A percentile compares a stretch with the other conserved stretches of the same genome.
phyloP scores from a whole-genome alignment of 2,797 vertebrate species.

The Melopsittacus undulatus region DNA sequence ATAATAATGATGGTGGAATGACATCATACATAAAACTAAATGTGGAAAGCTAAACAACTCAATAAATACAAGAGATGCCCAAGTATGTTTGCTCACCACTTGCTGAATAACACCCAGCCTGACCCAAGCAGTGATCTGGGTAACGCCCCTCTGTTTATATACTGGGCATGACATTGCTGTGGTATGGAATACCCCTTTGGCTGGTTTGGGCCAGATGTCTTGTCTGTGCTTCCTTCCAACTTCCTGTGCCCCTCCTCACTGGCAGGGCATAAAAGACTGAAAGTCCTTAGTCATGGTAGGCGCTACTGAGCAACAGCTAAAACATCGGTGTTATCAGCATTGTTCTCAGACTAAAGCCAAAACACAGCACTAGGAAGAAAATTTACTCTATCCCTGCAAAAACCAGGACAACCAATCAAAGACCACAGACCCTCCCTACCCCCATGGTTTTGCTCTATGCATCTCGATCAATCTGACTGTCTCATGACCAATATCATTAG shows the following conservation, averaged over 20 bases:
- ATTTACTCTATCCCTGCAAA: neutral
- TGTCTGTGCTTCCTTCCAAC: neutral
- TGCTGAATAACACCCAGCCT: neutral
- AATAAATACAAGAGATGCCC: neutral
- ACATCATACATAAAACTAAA: neutral
- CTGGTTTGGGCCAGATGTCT: neutral
- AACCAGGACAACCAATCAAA: neutral
- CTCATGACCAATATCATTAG: accelerated
- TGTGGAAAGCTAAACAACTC: neutral
- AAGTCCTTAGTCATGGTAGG: neutral
- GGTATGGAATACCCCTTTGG: neutral
- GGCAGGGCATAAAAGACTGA: neutral
- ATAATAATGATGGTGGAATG: neutral
- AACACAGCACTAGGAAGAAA: neutral
- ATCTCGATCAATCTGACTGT: neutral
- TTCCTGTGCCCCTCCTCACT: neutral
- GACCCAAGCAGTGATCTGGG: neutral
- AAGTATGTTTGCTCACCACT: neutral
- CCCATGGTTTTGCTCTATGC: neutral
- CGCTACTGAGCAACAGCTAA: neutral
- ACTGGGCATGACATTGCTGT: neutral
- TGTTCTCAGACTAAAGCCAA: neutral
- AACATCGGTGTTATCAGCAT: neutral
- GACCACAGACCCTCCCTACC: accelerated
- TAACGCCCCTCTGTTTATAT: neutral